Evolutionary conservation across 2,888 invertebrate genomes (phyloP).

Genomic region (Phyllotreta striolata): DNA sequence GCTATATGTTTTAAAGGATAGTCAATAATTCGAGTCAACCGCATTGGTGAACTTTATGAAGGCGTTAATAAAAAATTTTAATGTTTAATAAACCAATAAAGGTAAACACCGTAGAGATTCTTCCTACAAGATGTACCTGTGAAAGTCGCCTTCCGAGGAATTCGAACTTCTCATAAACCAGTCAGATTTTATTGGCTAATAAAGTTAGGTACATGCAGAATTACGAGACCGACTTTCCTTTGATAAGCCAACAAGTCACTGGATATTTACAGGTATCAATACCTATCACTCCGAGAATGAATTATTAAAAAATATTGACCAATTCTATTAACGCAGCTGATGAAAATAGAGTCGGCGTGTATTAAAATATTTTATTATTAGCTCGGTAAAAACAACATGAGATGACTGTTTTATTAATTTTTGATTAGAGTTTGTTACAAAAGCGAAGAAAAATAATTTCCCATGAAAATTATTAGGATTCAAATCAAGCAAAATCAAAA

Average conservation of each 20-base stretch:
- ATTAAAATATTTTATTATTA: too few relatives aligned
- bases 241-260: conserved; percentile 4
- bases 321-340: background rate
- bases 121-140: conserved; percentile 22
- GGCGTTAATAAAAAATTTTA: background rate
- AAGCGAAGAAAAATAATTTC: too few relatives aligned
- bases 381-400: too few relatives aligned
- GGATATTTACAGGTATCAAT: conserved; percentile 2
- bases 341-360: background rate
- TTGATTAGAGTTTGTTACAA: too few relatives aligned
- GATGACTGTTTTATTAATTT: too few relatives aligned
- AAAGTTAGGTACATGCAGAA: conserved; percentile 17
- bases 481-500: too few relatives aligned
- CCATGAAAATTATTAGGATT: too few relatives aligned
- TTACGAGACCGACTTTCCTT: conserved; percentile 14
- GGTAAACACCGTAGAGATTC: conserved; percentile 1
- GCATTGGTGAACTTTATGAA: background rate
- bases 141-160: conserved; percentile 29
- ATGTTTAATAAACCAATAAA: conserved; percentile 9
- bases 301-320: conserved; percentile 8
- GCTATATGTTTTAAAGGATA: too few relatives aligned
- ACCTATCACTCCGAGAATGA: background rate
- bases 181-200: conserved; percentile 24
- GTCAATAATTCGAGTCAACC: background rate
- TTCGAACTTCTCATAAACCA: conserved; percentile 26